These are phyloP conservation scores for Diadophis punctatus DNA, from an alignment of 2,113 vertebrate species.

Conservation along the genomic window DNA sequence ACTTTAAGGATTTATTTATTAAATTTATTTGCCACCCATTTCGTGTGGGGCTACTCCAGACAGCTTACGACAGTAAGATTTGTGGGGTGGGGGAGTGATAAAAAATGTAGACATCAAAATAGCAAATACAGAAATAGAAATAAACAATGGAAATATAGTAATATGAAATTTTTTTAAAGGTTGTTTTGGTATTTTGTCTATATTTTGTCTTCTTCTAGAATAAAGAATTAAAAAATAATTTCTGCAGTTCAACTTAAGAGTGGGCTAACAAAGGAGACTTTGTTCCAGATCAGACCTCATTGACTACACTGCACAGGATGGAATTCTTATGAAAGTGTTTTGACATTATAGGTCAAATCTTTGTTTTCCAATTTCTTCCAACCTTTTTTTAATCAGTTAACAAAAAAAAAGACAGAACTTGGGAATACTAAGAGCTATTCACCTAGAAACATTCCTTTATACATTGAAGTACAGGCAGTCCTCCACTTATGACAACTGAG, in stretches of 20 bases:
- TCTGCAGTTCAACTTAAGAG: not conserved
- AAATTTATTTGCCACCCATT: not conserved
- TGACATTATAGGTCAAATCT: not conserved
- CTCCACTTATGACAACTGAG: not conserved
- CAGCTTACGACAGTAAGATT: not conserved
- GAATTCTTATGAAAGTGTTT: not conserved
- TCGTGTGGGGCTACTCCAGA: not conserved
- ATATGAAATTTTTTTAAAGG: not conserved
- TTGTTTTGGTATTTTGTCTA: not conserved
- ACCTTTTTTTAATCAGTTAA: not conserved
- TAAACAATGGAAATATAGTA: not conserved
- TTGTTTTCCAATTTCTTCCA: not conserved
- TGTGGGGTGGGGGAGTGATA: accelerated
- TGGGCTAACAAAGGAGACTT: not conserved
- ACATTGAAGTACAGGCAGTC: not conserved
- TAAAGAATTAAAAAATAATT: not conserved
- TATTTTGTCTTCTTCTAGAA: not conserved
- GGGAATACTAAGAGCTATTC: not conserved
- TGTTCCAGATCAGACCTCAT: not conserved
- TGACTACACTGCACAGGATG: not conserved
- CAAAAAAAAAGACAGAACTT: not conserved
- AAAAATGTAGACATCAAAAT: not conserved
- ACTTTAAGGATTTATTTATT: not conserved
- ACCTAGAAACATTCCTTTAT: not conserved
- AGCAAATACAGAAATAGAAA: not conserved